Percentiles rank a stretch among this genome's conserved stretches.
These are phyloP conservation scores for Acholoe squamosa DNA, from an alignment of 2,888 invertebrate genomes.

Conservation along the genomic window DNA sequence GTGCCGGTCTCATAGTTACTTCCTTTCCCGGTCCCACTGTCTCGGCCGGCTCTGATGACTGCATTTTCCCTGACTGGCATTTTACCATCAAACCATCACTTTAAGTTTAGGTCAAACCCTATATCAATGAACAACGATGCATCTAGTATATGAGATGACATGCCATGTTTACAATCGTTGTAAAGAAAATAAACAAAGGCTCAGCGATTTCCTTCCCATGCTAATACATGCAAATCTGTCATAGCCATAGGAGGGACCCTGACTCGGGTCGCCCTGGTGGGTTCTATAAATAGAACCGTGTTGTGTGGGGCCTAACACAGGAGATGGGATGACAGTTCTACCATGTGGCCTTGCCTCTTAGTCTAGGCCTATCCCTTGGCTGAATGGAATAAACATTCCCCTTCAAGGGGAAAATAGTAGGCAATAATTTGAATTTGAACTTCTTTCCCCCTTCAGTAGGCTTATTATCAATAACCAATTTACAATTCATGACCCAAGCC, in stretches of 20 bases:
- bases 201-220: conserved; percentile 28
- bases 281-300: conserved; percentile 48
- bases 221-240: conserved; percentile 60
- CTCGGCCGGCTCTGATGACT: not conserved
- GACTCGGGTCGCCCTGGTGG: conserved; percentile 12
- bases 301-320: not conserved
- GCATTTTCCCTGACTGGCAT: not conserved
- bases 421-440: too few relatives aligned
- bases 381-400: too few relatives aligned
- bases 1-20: too few relatives aligned
- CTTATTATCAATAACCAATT: too few relatives aligned
- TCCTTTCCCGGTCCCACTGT: not conserved
- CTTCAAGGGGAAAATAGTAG: too few relatives aligned
- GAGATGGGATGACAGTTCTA: too few relatives aligned
- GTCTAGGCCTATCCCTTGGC: too few relatives aligned
- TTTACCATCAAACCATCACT: not conserved
- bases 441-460: too few relatives aligned
- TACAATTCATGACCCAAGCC: too few relatives aligned
- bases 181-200: conserved; percentile 14
- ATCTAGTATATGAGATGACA: not conserved
- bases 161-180: not conserved
- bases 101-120: not conserved
- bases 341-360: too few relatives aligned
- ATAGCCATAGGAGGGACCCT: not conserved
- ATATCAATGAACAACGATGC: not conserved